phyloP scores from a whole-genome alignment of 2,888 invertebrate species.

The Eucera pruinosa region DNA sequence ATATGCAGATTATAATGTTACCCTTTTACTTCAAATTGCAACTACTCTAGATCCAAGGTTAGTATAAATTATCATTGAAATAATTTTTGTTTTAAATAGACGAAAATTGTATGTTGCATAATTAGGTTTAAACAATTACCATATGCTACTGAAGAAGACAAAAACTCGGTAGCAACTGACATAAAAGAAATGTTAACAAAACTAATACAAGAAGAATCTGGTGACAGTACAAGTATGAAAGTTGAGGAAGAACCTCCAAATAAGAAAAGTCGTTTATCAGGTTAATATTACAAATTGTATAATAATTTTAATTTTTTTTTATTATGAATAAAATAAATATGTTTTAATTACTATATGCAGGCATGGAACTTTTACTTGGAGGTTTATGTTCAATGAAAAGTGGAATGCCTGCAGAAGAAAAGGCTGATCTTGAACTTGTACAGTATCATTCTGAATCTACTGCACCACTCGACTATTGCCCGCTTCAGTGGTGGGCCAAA shows the following conservation, averaged over 20 bases:
- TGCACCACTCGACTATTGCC: slow-evolving; percentile 84
- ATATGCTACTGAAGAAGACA: slow-evolving; percentile 84
- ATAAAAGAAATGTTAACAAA: slow-evolving; percentile 83
- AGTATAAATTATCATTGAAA: neutral
- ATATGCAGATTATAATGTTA: slow-evolving; percentile 82
- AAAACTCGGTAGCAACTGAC: slow-evolving; percentile 79
- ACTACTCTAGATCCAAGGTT: slow-evolving; percentile 85
- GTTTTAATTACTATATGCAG: slow-evolving; percentile 65
- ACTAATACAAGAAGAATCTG: slow-evolving; percentile 81
- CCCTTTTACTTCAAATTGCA: slow-evolving; percentile 83
- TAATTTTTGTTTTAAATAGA: no score
- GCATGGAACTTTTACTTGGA: slow-evolving; percentile 84
- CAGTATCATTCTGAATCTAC: slow-evolving; percentile 85
- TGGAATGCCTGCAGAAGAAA: slow-evolving; percentile 83
- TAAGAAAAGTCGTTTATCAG: slow-evolving; percentile 83
- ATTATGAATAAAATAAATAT: neutral
- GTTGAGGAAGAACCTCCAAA: slow-evolving; percentile 73
- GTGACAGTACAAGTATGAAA: slow-evolving; percentile 68
- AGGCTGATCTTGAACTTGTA: slow-evolving; percentile 84
- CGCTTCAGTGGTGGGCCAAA: slow-evolving; percentile 85
- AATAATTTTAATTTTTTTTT: neutral
- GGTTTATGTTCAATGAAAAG: slow-evolving; percentile 79
- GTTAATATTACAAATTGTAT: slow-evolving; percentile 61
- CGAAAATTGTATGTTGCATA: slow-evolving; percentile 12
- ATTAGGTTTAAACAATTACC: slow-evolving; percentile 84